These are phyloP conservation scores for Sylvicapra grimmia DNA, from an alignment of 2,113 vertebrate species.

Conservation along the genomic window DNA sequence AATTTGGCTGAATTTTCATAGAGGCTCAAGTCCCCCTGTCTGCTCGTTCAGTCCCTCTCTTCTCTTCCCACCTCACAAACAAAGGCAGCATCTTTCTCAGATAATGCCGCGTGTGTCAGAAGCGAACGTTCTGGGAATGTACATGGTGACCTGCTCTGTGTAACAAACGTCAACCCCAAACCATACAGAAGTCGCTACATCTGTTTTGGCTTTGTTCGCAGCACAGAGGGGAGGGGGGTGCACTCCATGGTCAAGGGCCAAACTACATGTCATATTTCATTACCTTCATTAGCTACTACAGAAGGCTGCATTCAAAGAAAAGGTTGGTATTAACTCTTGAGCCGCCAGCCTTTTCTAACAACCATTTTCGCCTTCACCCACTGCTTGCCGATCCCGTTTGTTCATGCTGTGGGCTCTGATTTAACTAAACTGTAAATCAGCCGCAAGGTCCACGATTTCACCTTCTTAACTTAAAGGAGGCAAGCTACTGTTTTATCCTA, in stretches of 20 bases:
- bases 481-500: conserved; percentile 57
- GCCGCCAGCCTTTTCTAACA: conserved; percentile 53
- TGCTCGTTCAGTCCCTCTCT: not conserved
- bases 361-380: conserved; percentile 17
- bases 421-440: conserved; percentile 58
- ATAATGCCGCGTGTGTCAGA: conserved; percentile 61
- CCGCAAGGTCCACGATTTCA: conserved; percentile 39
- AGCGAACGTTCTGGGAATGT: conserved; percentile 62
- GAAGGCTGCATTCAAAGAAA: conserved; percentile 75
- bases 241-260: conserved; percentile 83
- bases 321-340: conserved; percentile 78
- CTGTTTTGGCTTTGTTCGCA: conserved; percentile 84
- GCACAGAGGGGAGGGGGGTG: conserved; percentile 78
- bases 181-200: conserved; percentile 76
- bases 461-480: conserved; percentile 43
- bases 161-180: conserved; percentile 74
- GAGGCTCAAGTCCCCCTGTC: not conserved
- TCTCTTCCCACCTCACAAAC: not conserved
- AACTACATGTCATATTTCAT: conserved; percentile 87
- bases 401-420: conserved; percentile 48
- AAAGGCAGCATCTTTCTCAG: conserved; percentile 51
- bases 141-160: conserved; percentile 69
- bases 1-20: not conserved
- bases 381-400: not conserved
- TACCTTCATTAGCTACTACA: conserved; percentile 85